These are phyloP conservation scores for Porites australiensis DNA, from an alignment of 64 coral and sea anemone species.

Conservation along the genomic window DNA sequence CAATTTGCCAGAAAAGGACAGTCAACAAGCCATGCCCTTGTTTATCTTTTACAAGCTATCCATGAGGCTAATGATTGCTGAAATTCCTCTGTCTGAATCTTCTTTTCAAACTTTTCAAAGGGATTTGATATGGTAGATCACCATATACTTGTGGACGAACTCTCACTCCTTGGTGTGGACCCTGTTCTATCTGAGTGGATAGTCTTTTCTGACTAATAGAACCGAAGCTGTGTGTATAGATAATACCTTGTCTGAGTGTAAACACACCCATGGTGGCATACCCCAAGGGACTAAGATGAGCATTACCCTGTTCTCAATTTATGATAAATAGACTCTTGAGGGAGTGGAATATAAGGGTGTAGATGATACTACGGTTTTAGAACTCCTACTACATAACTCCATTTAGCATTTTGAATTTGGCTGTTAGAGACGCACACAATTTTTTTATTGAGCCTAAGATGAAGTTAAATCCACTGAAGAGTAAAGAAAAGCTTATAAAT, in stretches of 20 bases:
- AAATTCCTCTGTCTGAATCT: background rate
- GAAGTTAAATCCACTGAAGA: slow-evolving; percentile 65
- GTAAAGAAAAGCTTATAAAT: slow-evolving; percentile 64
- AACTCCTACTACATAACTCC: slow-evolving; percentile 34
- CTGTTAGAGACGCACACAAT: slow-evolving; percentile 30
- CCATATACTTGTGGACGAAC: background rate
- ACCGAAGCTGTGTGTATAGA: background rate
- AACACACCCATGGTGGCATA: no score
- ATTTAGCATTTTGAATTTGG: slow-evolving; percentile 36
- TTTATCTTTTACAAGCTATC: slow-evolving; percentile 45
- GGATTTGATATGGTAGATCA: slow-evolving; percentile 47
- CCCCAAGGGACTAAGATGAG: background rate
- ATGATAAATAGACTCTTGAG: slow-evolving; percentile 34
- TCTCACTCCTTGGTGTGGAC: background rate
- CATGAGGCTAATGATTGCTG: slow-evolving; percentile 36
- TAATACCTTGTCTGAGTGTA: no score
- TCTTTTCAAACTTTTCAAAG: background rate
- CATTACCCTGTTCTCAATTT: slow-evolving; percentile 32
- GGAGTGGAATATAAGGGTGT: slow-evolving; percentile 38
- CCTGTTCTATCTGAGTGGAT: slow-evolving; percentile 15
- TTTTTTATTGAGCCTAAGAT: slow-evolving; percentile 40
- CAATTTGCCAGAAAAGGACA: slow-evolving; percentile 45
- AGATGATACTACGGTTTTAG: slow-evolving; percentile 54
- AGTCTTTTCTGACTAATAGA: slow-evolving; percentile 31
- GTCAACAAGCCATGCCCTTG: slow-evolving; percentile 45